A percentile compares a stretch with the other conserved stretches of the same genome.
These are phyloP conservation scores for Labroides dimidiatus DNA, from an alignment of 2,797 vertebrate species.

Conservation along the genomic window DNA sequence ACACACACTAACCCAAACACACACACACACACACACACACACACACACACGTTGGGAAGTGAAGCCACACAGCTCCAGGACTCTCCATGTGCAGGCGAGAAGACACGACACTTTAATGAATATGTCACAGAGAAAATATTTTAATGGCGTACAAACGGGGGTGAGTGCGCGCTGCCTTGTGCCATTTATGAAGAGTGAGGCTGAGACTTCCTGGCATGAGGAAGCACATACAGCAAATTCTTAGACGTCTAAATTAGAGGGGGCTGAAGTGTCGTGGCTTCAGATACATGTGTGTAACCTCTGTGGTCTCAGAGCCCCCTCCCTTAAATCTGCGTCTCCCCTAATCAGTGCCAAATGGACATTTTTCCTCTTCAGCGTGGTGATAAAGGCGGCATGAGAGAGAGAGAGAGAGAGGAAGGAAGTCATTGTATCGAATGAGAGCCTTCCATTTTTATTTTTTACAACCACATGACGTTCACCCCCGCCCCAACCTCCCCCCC, in stretches of 20 bases:
- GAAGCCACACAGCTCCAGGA: conserved; percentile 15
- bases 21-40: neutral
- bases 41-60: conserved; percentile 18
- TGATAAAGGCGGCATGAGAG: conserved; percentile 20
- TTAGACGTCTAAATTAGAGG: conserved; percentile 85
- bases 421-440: conserved; percentile 77
- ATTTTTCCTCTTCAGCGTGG: conserved; percentile 38
- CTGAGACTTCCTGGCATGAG: conserved; percentile 80
- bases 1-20: neutral
- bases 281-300: conserved; percentile 79
- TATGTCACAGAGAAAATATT: conserved; percentile 81
- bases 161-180: conserved; percentile 64
- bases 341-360: conserved; percentile 84
- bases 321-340: conserved; percentile 74
- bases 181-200: conserved; percentile 74
- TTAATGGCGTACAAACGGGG: conserved; percentile 84
- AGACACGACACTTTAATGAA: conserved; percentile 74
- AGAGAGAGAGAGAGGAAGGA: conserved; percentile 69
- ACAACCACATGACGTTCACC: conserved; percentile 50
- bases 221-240: conserved; percentile 80
- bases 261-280: conserved; percentile 73
- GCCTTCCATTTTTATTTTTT: conserved; percentile 77
- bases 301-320: conserved; percentile 74
- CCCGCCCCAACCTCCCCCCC: conserved; percentile 4
- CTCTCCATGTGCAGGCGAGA: conserved; percentile 27